phyloP scores from a whole-genome alignment of 2,797 vertebrate genomes.

The Sebastes trivittatus region DNA sequence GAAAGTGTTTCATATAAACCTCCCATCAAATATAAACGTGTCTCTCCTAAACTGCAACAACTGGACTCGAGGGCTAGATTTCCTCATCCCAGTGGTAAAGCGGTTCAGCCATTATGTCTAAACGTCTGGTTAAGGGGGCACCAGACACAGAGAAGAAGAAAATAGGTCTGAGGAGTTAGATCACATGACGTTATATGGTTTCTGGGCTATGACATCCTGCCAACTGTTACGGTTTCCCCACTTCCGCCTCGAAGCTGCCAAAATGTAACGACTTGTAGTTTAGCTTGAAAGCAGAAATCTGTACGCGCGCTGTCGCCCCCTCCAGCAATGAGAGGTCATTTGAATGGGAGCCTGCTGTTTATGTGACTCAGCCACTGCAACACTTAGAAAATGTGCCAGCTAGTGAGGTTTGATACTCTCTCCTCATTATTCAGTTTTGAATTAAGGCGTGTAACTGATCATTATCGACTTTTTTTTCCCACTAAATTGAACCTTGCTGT shows the following conservation, averaged over 20 bases:
- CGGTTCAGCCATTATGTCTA: constrained; percentile 58
- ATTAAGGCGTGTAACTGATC: constrained; percentile 31
- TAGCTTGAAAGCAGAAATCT: constrained; percentile 26
- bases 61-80: constrained; percentile 8
- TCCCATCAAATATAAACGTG: neutral
- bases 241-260: constrained; percentile 62
- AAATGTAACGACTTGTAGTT: constrained; percentile 39
- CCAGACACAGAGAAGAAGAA: constrained; percentile 54
- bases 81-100: constrained; percentile 51
- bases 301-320: constrained; percentile 32
- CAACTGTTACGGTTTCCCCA: constrained; percentile 65
- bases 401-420: neutral
- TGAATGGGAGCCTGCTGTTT: constrained; percentile 18
- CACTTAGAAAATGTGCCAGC: constrained; percentile 12
- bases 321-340: constrained; percentile 24
- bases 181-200: constrained; percentile 69
- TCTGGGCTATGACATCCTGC: constrained; percentile 61
- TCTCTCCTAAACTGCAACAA: constrained; percentile 1
- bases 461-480: constrained; percentile 27
- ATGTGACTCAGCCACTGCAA: constrained; percentile 2
- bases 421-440: constrained; percentile 41
- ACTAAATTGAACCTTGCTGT: constrained; percentile 28
- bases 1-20: neutral
- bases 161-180: constrained; percentile 58
- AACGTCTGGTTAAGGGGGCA: constrained; percentile 56